Base-by-base conservation (phyloP, 2,888 invertebrate species). In the Polydrusus pterygomalis region DNA sequence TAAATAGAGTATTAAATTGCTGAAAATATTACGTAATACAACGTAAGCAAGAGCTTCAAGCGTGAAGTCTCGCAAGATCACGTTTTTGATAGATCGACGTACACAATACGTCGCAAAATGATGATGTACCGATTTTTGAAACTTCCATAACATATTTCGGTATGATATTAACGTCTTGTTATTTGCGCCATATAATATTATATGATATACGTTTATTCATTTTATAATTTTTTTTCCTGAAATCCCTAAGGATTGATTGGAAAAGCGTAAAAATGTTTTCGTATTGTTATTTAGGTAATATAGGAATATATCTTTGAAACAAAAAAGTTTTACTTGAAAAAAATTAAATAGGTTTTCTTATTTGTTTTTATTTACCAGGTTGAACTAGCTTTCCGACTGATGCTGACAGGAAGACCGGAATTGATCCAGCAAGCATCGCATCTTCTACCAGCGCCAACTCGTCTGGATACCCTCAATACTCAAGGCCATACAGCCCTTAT, bases 401-500 rank as follows among this genome's bases (percentile, higher is more conserved):
- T 97, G 84, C 90, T 93, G 1, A 93, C 94, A n/a, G 96, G 95
- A 0, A 89, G 96, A 1, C 89, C 93, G 0, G 96, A 96, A 82
- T 88, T 97, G 11, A 89, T 96, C 67, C 92, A 93, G 0, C 93
- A 94, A 85, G 95, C 95, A 0, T 89, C 94, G n/a, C 90, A 93
- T 2, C 85, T 96, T 1, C 87, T 97, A 73, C 93, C 96, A 0
- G 89, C 92, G 0, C 88, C 92, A 0, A 92, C 94, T 38, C 89
- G 91, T 76, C 89, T 96, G 56, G 95, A 96, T 82, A 94, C 95
- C 0, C 89, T 94, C 0, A 95, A 96, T 83, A 92, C 94, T 25
- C 91, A 92, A 6, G 96, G 96, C 0, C 90, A 96, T 72, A 94
- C 95, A 0, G 94, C 95, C 0, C 88, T 97, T 25, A 97, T 97